Evolutionary conservation across 2,113 vertebrate genomes (phyloP).

Genomic region (Trinectes maculatus): DNA sequence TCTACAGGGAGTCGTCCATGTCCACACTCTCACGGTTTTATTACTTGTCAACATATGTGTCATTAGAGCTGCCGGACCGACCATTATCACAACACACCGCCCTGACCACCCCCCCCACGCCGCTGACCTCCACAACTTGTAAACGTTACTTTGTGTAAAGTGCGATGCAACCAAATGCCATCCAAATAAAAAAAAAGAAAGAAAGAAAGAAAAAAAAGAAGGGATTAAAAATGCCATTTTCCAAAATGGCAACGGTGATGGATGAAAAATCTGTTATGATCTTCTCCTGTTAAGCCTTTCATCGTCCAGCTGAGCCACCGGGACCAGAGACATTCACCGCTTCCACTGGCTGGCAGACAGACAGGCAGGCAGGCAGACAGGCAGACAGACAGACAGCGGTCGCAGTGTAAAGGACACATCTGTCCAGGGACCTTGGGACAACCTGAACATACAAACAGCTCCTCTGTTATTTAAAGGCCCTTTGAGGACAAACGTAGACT

Average conservation of each 20-base stretch:
- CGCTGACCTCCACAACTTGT: neutral
- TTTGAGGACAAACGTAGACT: too few species aligned
- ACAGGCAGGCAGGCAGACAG: too few species aligned
- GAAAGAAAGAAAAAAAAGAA: too few species aligned
- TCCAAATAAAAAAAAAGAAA: too few species aligned
- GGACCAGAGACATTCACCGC: conserved; percentile 37
- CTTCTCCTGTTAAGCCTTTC: conserved; percentile 24
- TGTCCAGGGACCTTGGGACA: neutral
- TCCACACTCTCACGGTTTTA: neutral
- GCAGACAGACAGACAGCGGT: too few species aligned
- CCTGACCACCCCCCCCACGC: neutral
- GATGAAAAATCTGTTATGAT: conserved; percentile 16
- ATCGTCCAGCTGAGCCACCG: conserved; percentile 18
- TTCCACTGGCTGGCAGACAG: conserved; percentile 12
- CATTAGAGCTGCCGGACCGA: too few species aligned
- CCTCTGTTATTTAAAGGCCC: neutral
- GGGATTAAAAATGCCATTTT: conserved; percentile 11
- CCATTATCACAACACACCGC: too few species aligned
- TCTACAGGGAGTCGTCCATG: neutral
- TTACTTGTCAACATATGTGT: neutral
- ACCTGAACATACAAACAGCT: neutral
- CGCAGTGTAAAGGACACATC: conserved; percentile 5
- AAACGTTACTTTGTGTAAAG: neutral
- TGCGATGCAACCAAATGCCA: neutral
- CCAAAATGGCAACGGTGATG: conserved; percentile 14